Conservation (phyloP, 2,113 vertebrate genomes). For the Apodemus sylvaticus region DNA sequence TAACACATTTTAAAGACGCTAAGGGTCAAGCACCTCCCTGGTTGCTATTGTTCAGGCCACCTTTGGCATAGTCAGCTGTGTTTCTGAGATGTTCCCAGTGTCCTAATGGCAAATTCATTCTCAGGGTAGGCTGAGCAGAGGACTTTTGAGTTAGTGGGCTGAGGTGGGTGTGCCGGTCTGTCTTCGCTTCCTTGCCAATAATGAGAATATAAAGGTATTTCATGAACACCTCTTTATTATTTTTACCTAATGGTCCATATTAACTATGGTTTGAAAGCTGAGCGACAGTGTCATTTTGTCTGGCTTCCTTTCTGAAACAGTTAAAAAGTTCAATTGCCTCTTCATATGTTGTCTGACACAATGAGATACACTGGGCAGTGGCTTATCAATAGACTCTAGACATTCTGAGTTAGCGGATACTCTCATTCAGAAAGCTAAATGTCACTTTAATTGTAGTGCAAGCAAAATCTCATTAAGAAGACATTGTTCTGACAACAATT, state of each 20-base stretch:
- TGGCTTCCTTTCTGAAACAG: background rate
- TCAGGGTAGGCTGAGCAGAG: background rate
- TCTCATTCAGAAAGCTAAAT: background rate
- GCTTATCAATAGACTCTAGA: background rate
- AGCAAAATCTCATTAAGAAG: background rate
- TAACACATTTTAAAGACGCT: background rate
- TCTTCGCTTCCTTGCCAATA: background rate
- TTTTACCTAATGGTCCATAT: background rate
- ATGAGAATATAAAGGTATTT: background rate
- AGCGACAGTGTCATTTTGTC: background rate
- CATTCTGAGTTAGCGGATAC: background rate
- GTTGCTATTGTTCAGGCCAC: background rate
- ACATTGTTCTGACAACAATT: background rate
- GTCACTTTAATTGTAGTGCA: background rate
- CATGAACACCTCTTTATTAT: background rate
- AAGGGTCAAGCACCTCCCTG: background rate
- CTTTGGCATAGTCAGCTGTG: background rate
- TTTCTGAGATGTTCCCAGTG: background rate
- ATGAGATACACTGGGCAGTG: background rate
- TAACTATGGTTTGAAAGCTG: conserved; percentile 20
- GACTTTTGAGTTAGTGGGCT: background rate
- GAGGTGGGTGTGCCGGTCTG: background rate
- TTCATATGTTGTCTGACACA: background rate
- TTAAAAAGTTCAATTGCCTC: conserved; percentile 24
- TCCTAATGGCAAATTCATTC: background rate